Base-by-base conservation (phyloP, 2,113 vertebrate genomes). In the Melanocharis versteri region DNA sequence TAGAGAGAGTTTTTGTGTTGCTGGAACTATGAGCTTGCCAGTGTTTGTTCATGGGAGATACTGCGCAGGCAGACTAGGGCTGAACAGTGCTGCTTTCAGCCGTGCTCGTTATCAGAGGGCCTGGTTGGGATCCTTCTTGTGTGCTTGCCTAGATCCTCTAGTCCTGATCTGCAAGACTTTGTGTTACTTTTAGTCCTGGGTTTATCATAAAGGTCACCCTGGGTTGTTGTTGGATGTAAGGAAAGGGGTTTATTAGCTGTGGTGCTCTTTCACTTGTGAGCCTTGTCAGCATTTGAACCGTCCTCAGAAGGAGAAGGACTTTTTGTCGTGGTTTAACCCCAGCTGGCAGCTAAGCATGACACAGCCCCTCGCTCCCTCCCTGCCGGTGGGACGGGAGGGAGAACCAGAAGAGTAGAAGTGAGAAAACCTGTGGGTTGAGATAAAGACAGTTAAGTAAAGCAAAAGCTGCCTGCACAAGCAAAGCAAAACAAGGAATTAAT, bases 371-470 rank as follows among this genome's bases (percentile, higher is more conserved):
- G 7, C 27, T 56, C 62, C 21, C 42, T 66, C 60, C 60, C 23
- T 1, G 1, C 19, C 0, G 0, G 8, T 77, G 62, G 47, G 21
- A 27, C 0, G 0, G 35, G 40, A 47, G 39, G n/a, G 61, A 60
- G 40, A 83, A 28, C 31, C 22, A 62, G 26, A 56, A 48, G 31
- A 56, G 28, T 68, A 58, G 28, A 48, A 48, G 62, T 83, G 64
- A 48, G 31, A 83, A 69, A 48, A 50, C 26, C 3, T 0, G 1
- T 62, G 48, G 35, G 27, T 23, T 83, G 40, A 70, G 64, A 37
- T 62, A 69, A 28, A 69, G 40, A 31, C 48, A 62, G 16, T 89
- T n/a, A 30, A 35, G 16, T 70, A 77, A 83, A 83, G 22, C 40
- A 42, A 77, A 62, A 77, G 31, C 42, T 83, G 23, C 48, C 24